Evolutionary conservation across 2,888 invertebrate genomes (phyloP), one percentile per base, ranked within the genome.

Genomic region (Xanthorhoe designata): DNA sequence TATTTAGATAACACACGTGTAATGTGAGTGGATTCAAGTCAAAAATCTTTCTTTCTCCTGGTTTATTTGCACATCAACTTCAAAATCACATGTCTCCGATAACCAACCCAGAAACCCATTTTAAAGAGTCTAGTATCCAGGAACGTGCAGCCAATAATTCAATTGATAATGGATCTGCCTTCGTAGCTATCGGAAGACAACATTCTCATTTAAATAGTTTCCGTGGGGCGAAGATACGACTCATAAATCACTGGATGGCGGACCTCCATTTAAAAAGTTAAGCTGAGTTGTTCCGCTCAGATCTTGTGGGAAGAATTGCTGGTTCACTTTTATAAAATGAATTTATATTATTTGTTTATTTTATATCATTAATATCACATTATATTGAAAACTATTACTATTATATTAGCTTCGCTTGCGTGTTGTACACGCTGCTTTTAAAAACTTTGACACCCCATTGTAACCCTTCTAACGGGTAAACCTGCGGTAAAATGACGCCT

Each of bases 131-230:
- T 49, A 19, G 53, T 57, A 18, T 64, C 47, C 51, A 52, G 64
- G 61, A 61, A 62, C 64, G 69, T 64, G 69, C 65, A 71, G 64
- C 73, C 75, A 75, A 79, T 83, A 81, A 82, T 76, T 85, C 83
- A 85, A 81, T 82, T 82, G 80, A 80, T 81, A 83, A 81, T 78
- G 75, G 78, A 80, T 80, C 73, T 68, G 66, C 70, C 72, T 72
- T 63, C 66, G 63, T 57, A 75, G 76, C 80, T 82, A 84, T 84
- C 85, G 72, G 71, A 81, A 83, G 84, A 87, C 84, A 87, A 88
- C 84, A 85, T 84, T 86, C 86, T 88, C 84, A 90, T 90, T 90
- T 89, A 87, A 89, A 90, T 90, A 89, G 89, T 87, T 87, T 76
- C 79, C 79, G 67, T 72, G 74, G 75, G 68, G 69, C 69, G 68